These are phyloP conservation scores for Epicauta chinensis DNA, from an alignment of 1,140 invertebrate genomes.

Conservation along the genomic window DNA sequence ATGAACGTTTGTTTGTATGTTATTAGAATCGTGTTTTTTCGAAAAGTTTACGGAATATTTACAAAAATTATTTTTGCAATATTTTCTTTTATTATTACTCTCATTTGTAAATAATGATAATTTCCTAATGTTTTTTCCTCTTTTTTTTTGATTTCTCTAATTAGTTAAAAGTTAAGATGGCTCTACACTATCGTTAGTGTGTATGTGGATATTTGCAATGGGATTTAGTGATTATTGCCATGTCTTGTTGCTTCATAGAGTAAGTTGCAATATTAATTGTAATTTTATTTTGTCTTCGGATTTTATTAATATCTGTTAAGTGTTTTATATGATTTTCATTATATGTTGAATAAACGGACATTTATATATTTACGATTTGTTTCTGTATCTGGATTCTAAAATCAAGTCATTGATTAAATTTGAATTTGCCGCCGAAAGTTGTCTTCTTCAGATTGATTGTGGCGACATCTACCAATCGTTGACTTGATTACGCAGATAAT, in stretches of 20 bases:
- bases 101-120: neutral
- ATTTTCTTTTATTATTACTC: neutral
- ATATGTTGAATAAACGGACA: too few species aligned
- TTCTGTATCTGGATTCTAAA: too few species aligned
- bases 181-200: neutral
- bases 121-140: neutral
- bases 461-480: too few species aligned
- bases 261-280: constrained; percentile 5
- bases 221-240: constrained; percentile 2
- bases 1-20: too few species aligned
- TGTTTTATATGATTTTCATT: constrained; percentile 7
- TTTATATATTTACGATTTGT: too few species aligned
- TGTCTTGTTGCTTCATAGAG: constrained; percentile 3
- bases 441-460: too few species aligned
- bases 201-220: neutral
- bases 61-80: constrained; percentile 1
- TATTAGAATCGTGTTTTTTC: too few species aligned
- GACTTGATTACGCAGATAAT: too few species aligned
- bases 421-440: too few species aligned
- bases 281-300: neutral
- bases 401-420: too few species aligned
- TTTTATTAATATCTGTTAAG: too few species aligned
- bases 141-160: neutral
- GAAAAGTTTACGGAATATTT: constrained; percentile 1
- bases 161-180: neutral